A percentile compares a stretch with the other conserved stretches of the same genome.
phyloP scores from a whole-genome alignment of 1,140 invertebrate genomes.

The Coelopa frigida region DNA sequence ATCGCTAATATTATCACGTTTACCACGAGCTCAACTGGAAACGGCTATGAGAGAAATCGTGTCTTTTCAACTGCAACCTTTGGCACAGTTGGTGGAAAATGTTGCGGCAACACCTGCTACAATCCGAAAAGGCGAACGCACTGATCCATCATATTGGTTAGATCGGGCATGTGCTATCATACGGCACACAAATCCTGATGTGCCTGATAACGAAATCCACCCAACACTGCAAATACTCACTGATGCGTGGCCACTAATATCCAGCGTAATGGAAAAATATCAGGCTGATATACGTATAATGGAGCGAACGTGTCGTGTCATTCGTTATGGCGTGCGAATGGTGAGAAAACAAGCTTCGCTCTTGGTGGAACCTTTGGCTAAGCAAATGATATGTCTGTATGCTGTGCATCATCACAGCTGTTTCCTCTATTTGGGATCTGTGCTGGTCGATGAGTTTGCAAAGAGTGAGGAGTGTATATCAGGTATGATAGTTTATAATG shows the following conservation, averaged over 20 bases:
- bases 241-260: conserved; percentile 84
- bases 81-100: conserved; percentile 51
- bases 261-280: conserved; percentile 66
- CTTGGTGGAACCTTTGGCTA: conserved; percentile 72
- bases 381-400: conserved; percentile 85
- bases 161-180: conserved; percentile 88
- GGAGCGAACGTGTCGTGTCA: conserved; percentile 83
- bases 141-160: conserved; percentile 87
- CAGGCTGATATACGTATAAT: conserved; percentile 77
- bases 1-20: conserved; percentile 56
- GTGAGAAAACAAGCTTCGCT: conserved; percentile 69
- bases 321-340: conserved; percentile 84
- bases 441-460: conserved; percentile 93
- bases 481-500: conserved; percentile 1
- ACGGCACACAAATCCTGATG: conserved; percentile 62
- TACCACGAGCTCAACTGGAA: conserved; percentile 57
- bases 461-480: conserved; percentile 54
- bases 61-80: conserved; percentile 63
- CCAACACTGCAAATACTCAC: conserved; percentile 74
- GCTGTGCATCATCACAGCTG: conserved; percentile 79
- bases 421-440: conserved; percentile 89
- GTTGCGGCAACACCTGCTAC: conserved; percentile 23
- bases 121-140: conserved; percentile 46
- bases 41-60: conserved; percentile 72
- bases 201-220: conserved; percentile 56